These are phyloP conservation scores for Oreohelix idahoensis DNA, from an alignment of 1,140 invertebrate species.

Conservation along the genomic window DNA sequence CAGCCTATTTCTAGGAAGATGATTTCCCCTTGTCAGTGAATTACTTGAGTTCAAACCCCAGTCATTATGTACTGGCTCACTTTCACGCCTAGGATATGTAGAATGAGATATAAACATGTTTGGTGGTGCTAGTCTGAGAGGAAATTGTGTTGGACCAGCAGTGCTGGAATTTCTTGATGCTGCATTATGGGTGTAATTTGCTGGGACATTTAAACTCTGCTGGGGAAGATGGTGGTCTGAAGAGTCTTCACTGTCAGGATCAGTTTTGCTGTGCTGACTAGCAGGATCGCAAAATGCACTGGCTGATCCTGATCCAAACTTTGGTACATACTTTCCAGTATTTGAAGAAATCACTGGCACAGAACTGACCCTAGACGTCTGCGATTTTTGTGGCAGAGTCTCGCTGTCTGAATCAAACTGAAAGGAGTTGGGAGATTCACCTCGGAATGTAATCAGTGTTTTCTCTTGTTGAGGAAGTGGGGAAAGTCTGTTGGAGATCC, in stretches of 20 bases:
- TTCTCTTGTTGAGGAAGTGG: slow-evolving; percentile 39
- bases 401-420: slow-evolving; percentile 45
- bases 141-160: not conserved
- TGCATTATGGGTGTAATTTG: not conserved
- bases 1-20: not conserved
- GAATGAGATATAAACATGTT: not conserved
- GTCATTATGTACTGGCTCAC: slow-evolving; percentile 9
- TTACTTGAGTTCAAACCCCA: slow-evolving; percentile 8
- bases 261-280: not conserved
- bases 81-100: not conserved
- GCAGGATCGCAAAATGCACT: not conserved
- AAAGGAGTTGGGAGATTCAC: slow-evolving; percentile 45
- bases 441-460: slow-evolving; percentile 43
- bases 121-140: not conserved
- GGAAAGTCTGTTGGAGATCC: slow-evolving; percentile 30
- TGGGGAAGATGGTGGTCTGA: not conserved
- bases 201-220: not conserved
- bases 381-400: slow-evolving; percentile 30
- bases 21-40: slow-evolving; percentile 19
- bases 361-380: not conserved
- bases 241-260: not conserved
- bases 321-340: not conserved
- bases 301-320: not conserved
- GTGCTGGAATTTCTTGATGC: not conserved
- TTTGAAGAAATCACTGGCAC: not conserved